A percentile compares a stretch with the other conserved stretches of the same genome.
Conservation (phyloP, 2,113 vertebrate genomes). For the Ceuthmochares aereus region DNA sequence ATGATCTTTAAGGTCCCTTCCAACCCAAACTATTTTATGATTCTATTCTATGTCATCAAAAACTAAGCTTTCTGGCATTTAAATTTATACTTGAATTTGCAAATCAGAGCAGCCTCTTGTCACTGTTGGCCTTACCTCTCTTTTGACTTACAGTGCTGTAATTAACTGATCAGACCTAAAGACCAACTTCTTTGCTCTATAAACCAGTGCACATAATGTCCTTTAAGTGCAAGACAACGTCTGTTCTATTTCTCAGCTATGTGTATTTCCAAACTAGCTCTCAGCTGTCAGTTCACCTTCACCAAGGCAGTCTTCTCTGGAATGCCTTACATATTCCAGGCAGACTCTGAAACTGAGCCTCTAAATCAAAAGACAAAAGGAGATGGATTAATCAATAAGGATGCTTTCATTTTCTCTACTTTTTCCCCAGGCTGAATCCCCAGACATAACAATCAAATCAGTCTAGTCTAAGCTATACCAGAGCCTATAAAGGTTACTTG, state of each 20-base stretch:
- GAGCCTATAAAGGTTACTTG: conserved; percentile 44
- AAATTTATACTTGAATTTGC: not conserved
- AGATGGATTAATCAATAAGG: conserved; percentile 61
- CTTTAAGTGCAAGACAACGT: conserved; percentile 42
- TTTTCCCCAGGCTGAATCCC: conserved; percentile 52
- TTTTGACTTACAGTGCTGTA: not conserved
- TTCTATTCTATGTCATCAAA: not conserved
- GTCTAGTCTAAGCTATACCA: conserved; percentile 36
- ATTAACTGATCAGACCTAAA: not conserved
- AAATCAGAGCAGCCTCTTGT: not conserved
- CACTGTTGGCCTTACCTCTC: not conserved
- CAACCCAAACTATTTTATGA: no score
- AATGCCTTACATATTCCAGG: not conserved
- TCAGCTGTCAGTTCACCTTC: conserved; percentile 10
- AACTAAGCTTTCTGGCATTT: not conserved
- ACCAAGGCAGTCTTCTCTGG: conserved; percentile 2
- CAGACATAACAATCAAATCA: conserved; percentile 70
- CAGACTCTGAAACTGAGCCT: conserved; percentile 46
- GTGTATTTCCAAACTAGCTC: not conserved
- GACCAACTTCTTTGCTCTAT: conserved; percentile 1
- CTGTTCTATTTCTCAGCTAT: not conserved
- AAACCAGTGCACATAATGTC: not conserved
- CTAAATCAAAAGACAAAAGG: conserved; percentile 63
- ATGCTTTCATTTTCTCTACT: conserved; percentile 42
- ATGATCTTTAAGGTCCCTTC: no score